These are phyloP conservation scores for Azemiops feae DNA, from an alignment of 2,113 vertebrate species.

Conservation along the genomic window DNA sequence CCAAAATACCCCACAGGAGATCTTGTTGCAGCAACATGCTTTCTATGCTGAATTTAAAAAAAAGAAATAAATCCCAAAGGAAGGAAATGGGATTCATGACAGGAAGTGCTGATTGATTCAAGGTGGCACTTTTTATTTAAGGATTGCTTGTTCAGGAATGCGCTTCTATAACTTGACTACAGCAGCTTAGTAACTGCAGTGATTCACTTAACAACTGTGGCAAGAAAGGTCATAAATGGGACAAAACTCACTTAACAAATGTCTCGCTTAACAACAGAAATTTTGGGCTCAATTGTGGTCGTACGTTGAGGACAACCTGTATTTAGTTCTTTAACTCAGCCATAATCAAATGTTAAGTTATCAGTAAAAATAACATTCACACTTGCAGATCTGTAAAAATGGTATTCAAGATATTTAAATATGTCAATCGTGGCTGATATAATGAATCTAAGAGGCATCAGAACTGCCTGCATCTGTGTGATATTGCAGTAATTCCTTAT, in stretches of 20 bases:
- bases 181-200: too few relatives aligned
- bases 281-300: too few relatives aligned
- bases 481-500: background rate
- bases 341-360: background rate
- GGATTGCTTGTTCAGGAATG: background rate
- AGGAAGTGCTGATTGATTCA: background rate
- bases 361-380: background rate
- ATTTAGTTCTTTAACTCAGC: background rate
- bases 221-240: too few relatives aligned
- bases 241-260: too few relatives aligned
- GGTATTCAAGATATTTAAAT: background rate
- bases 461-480: too few relatives aligned
- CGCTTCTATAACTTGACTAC: background rate
- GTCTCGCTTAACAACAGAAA: too few relatives aligned
- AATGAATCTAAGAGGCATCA: background rate
- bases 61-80: background rate
- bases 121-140: background rate
- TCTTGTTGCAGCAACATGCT: background rate
- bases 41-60: background rate
- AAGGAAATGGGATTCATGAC: background rate
- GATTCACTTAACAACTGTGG: too few relatives aligned
- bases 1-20: background rate
- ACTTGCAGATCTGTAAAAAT: background rate
- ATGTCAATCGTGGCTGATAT: background rate
- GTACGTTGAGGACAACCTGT: too few relatives aligned